phyloP scores from a whole-genome alignment of 2,797 vertebrate genomes.

The Arctocebus calabarensis region DNA sequence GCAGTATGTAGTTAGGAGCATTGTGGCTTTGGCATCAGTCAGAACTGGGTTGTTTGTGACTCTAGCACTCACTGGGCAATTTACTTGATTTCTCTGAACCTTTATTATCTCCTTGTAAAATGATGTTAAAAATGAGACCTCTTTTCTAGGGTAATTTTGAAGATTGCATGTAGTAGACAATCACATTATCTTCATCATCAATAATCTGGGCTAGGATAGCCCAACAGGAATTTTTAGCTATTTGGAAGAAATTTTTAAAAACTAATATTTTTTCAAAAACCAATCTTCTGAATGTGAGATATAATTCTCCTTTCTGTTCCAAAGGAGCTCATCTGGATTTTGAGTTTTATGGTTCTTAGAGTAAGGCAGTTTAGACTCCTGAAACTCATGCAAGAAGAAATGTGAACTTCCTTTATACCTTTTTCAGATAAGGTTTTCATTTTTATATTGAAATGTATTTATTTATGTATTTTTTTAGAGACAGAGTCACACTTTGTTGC shows the following conservation, averaged over 20 bases:
- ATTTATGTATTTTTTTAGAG: background rate
- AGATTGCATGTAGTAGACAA: background rate
- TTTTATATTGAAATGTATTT: constrained; percentile 60
- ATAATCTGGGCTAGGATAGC: background rate
- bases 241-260: constrained; percentile 28
- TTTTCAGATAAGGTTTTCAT: constrained; percentile 43
- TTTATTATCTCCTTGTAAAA: background rate
- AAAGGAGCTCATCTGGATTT: constrained; percentile 21
- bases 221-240: constrained; percentile 21
- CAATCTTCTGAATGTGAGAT: constrained; percentile 26
- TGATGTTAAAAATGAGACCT: background rate
- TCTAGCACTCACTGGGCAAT: background rate
- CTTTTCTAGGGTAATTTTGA: constrained; percentile 1
- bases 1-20: background rate
- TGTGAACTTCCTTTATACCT: background rate
- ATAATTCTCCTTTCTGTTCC: background rate
- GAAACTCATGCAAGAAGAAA: constrained; percentile 7
- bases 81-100: background rate
- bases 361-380: background rate
- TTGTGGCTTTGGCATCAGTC: background rate
- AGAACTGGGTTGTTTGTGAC: background rate
- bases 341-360: constrained; percentile 57
- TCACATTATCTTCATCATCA: background rate
- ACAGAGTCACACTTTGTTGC: too few relatives aligned
- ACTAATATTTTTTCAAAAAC: background rate